phyloP scores from a whole-genome alignment of 1,140 invertebrate species.

The Pemphigus obesinymphae region DNA sequence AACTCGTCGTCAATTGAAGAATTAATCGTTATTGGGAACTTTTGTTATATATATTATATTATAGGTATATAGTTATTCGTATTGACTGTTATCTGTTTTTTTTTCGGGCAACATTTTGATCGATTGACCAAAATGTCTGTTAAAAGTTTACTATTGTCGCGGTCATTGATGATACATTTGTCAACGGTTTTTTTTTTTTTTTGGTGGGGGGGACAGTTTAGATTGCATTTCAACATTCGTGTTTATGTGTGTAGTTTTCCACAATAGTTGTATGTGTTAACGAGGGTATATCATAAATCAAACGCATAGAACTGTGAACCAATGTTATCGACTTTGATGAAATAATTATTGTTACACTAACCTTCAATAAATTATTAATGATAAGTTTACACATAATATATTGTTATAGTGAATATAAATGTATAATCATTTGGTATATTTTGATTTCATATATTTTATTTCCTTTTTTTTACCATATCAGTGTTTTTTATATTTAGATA shows the following conservation, averaged over 20 bases:
- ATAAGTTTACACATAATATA: conserved; percentile 29
- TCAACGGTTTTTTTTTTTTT: not conserved
- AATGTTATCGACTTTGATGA: conserved; percentile 32
- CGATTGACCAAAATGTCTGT: not conserved
- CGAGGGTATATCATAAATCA: not conserved
- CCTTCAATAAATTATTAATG: conserved; percentile 23
- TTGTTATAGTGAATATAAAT: not conserved
- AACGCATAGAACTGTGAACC: conserved; percentile 25
- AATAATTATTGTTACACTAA: conserved; percentile 32
- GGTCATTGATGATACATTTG: not conserved
- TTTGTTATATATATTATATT: too few species aligned
- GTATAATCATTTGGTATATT: too few species aligned
- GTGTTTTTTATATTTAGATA: too few species aligned
- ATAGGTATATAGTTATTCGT: too few species aligned
- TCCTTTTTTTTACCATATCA: too few species aligned
- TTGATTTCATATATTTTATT: too few species aligned
- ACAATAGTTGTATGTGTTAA: not conserved
- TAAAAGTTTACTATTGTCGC: not conserved
- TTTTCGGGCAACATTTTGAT: not conserved
- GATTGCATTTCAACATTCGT: not conserved
- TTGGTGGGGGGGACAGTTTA: not conserved
- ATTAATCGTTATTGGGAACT: not conserved
- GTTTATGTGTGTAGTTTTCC: not conserved
- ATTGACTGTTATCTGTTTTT: too few species aligned
- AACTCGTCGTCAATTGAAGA: too few species aligned